A percentile compares a stretch with the other conserved stretches of the same genome.
These are phyloP conservation scores for Bryconaethiops microstoma DNA, from an alignment of 2,797 vertebrate genomes.

Conservation along the genomic window DNA sequence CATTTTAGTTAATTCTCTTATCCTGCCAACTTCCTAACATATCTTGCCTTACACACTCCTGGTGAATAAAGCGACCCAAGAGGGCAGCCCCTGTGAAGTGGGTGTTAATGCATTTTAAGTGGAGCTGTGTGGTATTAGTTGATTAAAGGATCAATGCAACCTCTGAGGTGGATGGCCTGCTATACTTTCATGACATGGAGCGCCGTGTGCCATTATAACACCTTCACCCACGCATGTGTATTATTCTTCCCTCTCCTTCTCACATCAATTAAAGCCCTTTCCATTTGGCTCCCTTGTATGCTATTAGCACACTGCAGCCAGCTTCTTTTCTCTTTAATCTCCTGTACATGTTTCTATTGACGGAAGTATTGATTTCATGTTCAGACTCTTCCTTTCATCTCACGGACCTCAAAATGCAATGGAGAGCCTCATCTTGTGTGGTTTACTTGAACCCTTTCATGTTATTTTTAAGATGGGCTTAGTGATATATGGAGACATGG, in stretches of 20 bases:
- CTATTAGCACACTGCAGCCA: slow-evolving; percentile 63
- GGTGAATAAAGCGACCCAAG: slow-evolving; percentile 48
- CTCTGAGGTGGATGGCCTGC: slow-evolving; percentile 17
- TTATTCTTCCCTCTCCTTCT: slow-evolving; percentile 49
- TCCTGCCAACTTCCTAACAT: not conserved
- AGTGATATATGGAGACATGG: not conserved
- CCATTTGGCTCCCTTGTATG: slow-evolving; percentile 62
- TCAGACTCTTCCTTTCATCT: slow-evolving; percentile 80
- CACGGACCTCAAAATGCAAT: slow-evolving; percentile 72
- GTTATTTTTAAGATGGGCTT: slow-evolving; percentile 19
- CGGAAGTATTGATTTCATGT: slow-evolving; percentile 81
- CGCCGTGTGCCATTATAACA: slow-evolving; percentile 50
- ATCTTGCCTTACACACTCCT: slow-evolving; percentile 10
- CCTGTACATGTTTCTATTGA: slow-evolving; percentile 79
- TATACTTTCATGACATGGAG: slow-evolving; percentile 18
- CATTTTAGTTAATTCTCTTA: not conserved
- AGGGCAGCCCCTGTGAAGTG: slow-evolving; percentile 38
- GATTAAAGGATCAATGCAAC: slow-evolving; percentile 46
- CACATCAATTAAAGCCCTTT: slow-evolving; percentile 75
- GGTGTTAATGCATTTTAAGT: slow-evolving; percentile 50
- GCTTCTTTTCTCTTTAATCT: slow-evolving; percentile 81
- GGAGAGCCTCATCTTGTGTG: slow-evolving; percentile 51
- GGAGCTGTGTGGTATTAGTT: slow-evolving; percentile 19
- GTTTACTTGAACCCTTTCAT: slow-evolving; percentile 52
- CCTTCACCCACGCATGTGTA: slow-evolving; percentile 52